These are phyloP conservation scores for Drosophila greeni DNA, from an alignment of 2,888 invertebrate species.

Conservation along the genomic window DNA sequence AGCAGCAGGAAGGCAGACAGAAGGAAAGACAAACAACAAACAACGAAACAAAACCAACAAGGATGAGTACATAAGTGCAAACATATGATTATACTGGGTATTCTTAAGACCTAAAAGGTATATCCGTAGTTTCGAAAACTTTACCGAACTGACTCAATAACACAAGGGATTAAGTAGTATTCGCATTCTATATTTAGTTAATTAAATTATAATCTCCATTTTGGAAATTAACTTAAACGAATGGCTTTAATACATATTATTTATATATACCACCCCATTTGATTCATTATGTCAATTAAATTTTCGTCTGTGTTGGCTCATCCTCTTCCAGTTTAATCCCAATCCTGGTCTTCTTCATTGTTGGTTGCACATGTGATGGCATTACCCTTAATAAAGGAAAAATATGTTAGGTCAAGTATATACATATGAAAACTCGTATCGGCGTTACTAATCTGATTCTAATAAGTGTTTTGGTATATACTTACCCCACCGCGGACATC, in stretches of 20 bases:
- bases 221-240: constrained; percentile 1
- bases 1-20: constrained; percentile 23
- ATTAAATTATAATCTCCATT: constrained; percentile 2
- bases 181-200: neutral
- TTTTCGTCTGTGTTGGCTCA: neutral
- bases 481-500: constrained; percentile 80
- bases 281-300: neutral
- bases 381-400: constrained; percentile 6
- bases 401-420: neutral
- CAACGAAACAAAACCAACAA: constrained; percentile 17
- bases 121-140: neutral
- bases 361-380: neutral
- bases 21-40: constrained; percentile 29
- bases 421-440: neutral
- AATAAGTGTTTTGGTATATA: neutral
- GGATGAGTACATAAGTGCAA: constrained; percentile 39
- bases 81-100: constrained; percentile 40
- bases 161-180: neutral
- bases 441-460: neutral
- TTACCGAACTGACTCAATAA: neutral
- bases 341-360: constrained; percentile 25
- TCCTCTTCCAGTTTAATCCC: constrained; percentile 19
- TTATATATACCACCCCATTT: constrained; percentile 4
- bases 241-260: neutral
- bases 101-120: neutral